Conservation (phyloP, 2,113 vertebrate genomes). For the Nothobranchius furzeri region DNA sequence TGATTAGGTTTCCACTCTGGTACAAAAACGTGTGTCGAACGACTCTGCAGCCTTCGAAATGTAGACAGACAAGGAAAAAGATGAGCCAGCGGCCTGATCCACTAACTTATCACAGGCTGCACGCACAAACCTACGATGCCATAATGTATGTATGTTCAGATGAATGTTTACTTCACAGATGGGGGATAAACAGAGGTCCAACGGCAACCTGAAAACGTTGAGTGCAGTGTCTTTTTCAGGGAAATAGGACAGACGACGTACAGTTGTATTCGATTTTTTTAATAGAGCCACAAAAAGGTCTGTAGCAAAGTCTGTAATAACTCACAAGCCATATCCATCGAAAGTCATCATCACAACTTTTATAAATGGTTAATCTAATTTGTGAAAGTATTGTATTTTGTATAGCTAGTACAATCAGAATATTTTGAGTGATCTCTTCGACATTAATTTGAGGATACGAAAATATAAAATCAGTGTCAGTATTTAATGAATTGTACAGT, state of each 20-base stretch:
- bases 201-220: conserved; percentile 57
- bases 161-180: conserved; percentile 62
- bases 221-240: conserved; percentile 78
- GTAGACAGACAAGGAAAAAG: conserved; percentile 12
- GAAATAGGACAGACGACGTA: conserved; percentile 76
- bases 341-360: conserved; percentile 70
- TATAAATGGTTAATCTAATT: conserved; percentile 79
- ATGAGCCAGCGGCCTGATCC: conserved; percentile 42
- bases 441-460: conserved; percentile 74
- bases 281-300: conserved; percentile 77
- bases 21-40: conserved; percentile 50
- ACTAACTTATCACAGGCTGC: conserved; percentile 39
- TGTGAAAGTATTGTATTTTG: conserved; percentile 81
- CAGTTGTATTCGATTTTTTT: conserved; percentile 70
- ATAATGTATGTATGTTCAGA: conserved; percentile 66
- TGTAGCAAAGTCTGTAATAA: conserved; percentile 84
- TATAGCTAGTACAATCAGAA: conserved; percentile 79
- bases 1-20: conserved; percentile 66
- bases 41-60: conserved; percentile 61
- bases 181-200: conserved; percentile 38
- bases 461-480: conserved; percentile 70
- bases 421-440: conserved; percentile 75
- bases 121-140: conserved; percentile 62
- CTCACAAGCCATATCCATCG: conserved; percentile 81
- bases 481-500: conserved; percentile 78